Base-by-base conservation (phyloP, 1,140 invertebrate genomes). In the Ips typographus region DNA sequence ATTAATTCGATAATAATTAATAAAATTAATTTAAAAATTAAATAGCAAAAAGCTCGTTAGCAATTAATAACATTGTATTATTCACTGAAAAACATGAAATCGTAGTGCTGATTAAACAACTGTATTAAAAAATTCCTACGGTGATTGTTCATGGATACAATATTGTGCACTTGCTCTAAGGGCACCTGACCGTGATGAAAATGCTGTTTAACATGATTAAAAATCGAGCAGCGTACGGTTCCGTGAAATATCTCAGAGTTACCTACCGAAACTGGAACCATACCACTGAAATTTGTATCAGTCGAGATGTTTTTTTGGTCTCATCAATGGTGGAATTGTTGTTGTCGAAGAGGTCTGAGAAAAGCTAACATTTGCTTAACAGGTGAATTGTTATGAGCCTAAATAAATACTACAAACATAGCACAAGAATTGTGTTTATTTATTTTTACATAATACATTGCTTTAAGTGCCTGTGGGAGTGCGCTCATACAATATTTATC, bases 321-420 rank as follows among this genome's bases (percentile, higher is more conserved):
- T 42, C 49, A 56, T 65, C 62, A 59, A 63, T 60, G 37, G 41
- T 60, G 36, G 5, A 36, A 36, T 6, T 39, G 6, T 60, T 47
- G 8, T 60, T 42, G 58, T 36, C 22, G 40, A n/a, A 41, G 8
- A 42, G 40, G 22, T 69, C 67, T 69, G 67, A 57, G 67, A 69
- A 69, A 69, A 69, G 61, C 67, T 69, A 69, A 69, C 67, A 69
- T 69, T 69, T 63, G 55, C 7, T 58, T 69, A 57, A 57, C 59
- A 58, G 67, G 59, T 69, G 67, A 62, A 68, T 66, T 66, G 55
- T 44, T 58, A 58, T 66, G 64, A 51, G 22, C 65, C 65, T 68
- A 60, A 68, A 52, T 60, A 68, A 68, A 68, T 52, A 68, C 39
- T 53, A 52, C 55, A 53, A 60, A 59, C 53, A 52, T 66, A 40